These are phyloP conservation scores for Cephus rjabovi DNA, from an alignment of 2,888 invertebrate species.

Conservation along the genomic window DNA sequence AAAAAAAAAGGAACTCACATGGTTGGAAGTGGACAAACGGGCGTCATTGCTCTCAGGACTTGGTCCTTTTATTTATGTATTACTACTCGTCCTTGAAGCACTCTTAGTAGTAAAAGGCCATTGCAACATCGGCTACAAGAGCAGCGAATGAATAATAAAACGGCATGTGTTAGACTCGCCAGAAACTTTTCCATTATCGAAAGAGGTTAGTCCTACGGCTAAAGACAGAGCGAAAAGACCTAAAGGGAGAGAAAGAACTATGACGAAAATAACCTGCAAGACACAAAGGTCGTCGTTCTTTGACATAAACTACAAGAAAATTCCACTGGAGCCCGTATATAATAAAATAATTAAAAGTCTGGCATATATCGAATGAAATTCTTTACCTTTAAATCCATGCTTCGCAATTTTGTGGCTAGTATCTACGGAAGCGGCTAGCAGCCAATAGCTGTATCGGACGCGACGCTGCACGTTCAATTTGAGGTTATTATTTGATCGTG, in stretches of 20 bases:
- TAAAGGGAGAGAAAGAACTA: neutral
- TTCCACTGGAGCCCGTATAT: neutral
- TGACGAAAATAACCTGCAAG: neutral
- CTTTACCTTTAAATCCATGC: neutral
- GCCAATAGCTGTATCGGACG: neutral
- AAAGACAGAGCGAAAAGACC: neutral
- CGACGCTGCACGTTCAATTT: constrained; percentile 7
- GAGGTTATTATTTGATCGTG: constrained; percentile 38
- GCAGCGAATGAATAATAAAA: neutral
- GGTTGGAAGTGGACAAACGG: neutral
- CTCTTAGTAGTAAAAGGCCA: neutral
- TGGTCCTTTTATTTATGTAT: neutral
- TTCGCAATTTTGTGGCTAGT: too few species aligned
- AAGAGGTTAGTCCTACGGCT: neutral
- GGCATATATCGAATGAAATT: neutral
- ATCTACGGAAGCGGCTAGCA: neutral
- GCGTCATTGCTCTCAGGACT: neutral
- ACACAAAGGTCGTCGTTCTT: neutral
- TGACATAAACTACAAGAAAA: neutral
- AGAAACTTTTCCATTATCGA: neutral
- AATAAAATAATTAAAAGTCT: neutral
- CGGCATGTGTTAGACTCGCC: neutral
- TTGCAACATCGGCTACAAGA: neutral
- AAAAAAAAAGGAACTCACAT: neutral
- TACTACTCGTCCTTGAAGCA: neutral